Conservation (phyloP, 2,797 vertebrate genomes). For the Tokudaia tokunoshimensis region DNA sequence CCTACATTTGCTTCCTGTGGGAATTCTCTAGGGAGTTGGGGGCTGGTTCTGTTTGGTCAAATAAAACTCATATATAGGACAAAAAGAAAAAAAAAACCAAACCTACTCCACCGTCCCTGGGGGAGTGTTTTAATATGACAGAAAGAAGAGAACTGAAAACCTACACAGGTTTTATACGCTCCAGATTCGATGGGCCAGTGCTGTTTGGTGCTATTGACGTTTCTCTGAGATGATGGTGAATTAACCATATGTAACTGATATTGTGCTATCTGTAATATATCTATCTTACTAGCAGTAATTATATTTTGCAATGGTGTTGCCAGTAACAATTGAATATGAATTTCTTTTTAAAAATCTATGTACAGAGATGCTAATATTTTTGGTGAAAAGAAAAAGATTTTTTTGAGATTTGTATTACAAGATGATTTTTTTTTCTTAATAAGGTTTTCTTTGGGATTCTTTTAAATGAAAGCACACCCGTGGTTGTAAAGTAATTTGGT, state of each 20-base stretch:
- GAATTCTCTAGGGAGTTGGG: slow-evolving; percentile 57
- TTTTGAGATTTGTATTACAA: neutral
- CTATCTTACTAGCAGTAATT: neutral
- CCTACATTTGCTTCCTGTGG: slow-evolving; percentile 69
- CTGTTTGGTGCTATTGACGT: neutral
- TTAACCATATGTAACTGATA: slow-evolving; percentile 25
- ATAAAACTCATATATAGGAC: slow-evolving; percentile 59
- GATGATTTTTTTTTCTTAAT: slow-evolving; percentile 18
- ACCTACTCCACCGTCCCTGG: neutral
- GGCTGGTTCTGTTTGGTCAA: slow-evolving; percentile 62
- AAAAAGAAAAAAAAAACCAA: slow-evolving; percentile 5
- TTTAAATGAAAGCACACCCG: neutral
- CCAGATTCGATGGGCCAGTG: neutral
- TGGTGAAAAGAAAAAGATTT: neutral
- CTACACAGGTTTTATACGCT: slow-evolving; percentile 53
- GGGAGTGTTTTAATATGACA: slow-evolving; percentile 55
- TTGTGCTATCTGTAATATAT: neutral
- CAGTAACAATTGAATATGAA: neutral
- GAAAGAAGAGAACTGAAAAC: slow-evolving; percentile 29
- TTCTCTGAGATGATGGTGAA: neutral
- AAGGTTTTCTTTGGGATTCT: neutral
- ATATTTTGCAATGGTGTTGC: neutral
- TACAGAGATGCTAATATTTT: neutral
- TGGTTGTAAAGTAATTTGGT: neutral
- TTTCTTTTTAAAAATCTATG: slow-evolving; percentile 5